Conservation (phyloP, 1,140 invertebrate species). For the Cardiocondyla obscurior region DNA sequence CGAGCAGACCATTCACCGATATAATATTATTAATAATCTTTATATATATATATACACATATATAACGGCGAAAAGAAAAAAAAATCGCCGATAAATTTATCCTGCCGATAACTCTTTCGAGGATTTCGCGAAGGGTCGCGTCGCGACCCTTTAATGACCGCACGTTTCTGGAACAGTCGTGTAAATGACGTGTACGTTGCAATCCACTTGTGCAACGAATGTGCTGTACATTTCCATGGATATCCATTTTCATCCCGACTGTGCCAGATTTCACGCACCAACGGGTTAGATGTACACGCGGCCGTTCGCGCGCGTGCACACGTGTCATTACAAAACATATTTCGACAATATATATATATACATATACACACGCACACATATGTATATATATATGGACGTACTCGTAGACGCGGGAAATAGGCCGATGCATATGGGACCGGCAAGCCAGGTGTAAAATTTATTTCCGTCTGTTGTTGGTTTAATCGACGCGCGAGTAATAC, state of each 20-base stretch:
- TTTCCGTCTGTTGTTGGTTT: conserved; percentile 46
- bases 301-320: not conserved
- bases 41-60: no score
- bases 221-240: conserved; percentile 25
- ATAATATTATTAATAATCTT: no score
- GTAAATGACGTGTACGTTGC: conserved; percentile 38
- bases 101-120: not conserved
- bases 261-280: conserved; percentile 53
- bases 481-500: conserved; percentile 47
- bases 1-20: no score
- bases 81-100: not conserved
- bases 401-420: conserved; percentile 6
- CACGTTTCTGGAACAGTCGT: not conserved
- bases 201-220: conserved; percentile 30
- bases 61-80: not conserved
- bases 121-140: not conserved
- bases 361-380: no score
- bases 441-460: conserved; percentile 48
- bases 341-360: conserved; percentile 26
- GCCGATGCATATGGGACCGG: conserved; percentile 30
- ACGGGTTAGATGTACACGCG: not conserved
- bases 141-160: conserved; percentile 18
- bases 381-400: no score
- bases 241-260: conserved; percentile 41
- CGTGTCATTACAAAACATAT: conserved; percentile 57